phyloP scores from a whole-genome alignment of 2,888 invertebrate genomes.

The Sthenelais limicola region DNA sequence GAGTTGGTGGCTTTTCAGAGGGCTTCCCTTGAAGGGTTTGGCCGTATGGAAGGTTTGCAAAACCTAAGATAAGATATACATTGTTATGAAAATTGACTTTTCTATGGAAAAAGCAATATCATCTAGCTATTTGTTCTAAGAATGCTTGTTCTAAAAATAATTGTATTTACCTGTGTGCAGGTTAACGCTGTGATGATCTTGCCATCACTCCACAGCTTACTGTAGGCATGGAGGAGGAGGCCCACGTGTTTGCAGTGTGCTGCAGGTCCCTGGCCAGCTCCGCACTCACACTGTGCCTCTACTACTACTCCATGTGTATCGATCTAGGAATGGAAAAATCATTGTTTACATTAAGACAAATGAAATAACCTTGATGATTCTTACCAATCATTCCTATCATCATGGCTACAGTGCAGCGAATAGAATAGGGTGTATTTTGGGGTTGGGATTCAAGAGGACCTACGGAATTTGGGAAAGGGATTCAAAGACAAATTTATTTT shows the following conservation, averaged over 20 bases:
- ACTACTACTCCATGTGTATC: neutral
- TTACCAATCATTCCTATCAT: too few relatives aligned
- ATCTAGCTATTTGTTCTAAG: too few relatives aligned
- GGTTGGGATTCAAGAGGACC: too few relatives aligned
- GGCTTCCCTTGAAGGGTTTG: constrained; percentile 8
- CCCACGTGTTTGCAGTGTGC: constrained; percentile 29
- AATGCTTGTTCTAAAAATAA: neutral
- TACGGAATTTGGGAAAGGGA: too few relatives aligned
- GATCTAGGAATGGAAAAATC: neutral
- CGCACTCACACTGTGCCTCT: constrained; percentile 20
- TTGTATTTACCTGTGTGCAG: neutral
- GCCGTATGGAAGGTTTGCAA: neutral
- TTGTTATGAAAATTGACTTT: too few relatives aligned
- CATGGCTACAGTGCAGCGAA: too few relatives aligned
- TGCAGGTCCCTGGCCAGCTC: constrained; percentile 21
- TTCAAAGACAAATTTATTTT: too few relatives aligned
- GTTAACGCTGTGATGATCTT: neutral
- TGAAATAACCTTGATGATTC: neutral
- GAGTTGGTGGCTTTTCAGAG: neutral
- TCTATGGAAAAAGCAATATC: too few relatives aligned
- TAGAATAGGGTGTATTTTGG: too few relatives aligned
- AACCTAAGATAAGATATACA: constrained; percentile 2
- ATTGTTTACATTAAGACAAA: neutral
- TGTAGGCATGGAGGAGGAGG: neutral
- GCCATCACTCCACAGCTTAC: neutral